Base-by-base conservation (phyloP, 2,797 vertebrate genomes). In the Crenichthys baileyi region DNA sequence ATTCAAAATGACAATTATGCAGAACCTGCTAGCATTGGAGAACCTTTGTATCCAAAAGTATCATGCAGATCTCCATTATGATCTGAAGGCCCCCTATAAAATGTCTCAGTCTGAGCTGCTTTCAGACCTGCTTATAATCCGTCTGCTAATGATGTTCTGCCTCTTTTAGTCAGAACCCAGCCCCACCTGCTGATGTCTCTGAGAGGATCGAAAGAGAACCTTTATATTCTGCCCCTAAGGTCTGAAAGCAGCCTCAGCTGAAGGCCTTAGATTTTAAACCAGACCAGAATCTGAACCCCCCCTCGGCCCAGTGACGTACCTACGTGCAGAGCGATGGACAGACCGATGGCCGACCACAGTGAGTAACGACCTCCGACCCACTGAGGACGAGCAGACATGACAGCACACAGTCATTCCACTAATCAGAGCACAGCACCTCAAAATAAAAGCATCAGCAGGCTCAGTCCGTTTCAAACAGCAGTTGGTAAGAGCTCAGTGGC, bases 311-410 rank as follows among this genome's bases (percentile, higher is more conserved):
- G 2, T 36, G 53, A 96, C 97, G 22, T 94, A 99, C 98, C 98
- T 39, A 99, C 92, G 5, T 99, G 97, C 89, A 99, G 95, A 2
- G 98, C 98, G 41, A 99, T 99, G 92, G 98, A 99, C 88, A 99
- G 95, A 79, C 98, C 98, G 22, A 99, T 99, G 68, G 98, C 98
- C 1, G 98, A 99, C 98, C 98, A 99, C 75, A 99, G 93, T 0
- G 98, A 99, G 90, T 98, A 99, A 79, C 98, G 98, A 70, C 98
- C 98, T 84, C 98, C 98, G 46, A 99, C 98, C 98, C 98, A 99
- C 98, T 99, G 93, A 81, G 91, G 80, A 90, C 2, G 63, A 89
- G 76, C 85, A 94, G 83, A 95, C 74, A 90, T 78, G 75, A 92
- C 83, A 90, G 83, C 84, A 89, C 79, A 85, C 68, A 81, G 58